Conservation (phyloP, 2,797 vertebrate genomes). For the Enteromius trimaculatus region DNA sequence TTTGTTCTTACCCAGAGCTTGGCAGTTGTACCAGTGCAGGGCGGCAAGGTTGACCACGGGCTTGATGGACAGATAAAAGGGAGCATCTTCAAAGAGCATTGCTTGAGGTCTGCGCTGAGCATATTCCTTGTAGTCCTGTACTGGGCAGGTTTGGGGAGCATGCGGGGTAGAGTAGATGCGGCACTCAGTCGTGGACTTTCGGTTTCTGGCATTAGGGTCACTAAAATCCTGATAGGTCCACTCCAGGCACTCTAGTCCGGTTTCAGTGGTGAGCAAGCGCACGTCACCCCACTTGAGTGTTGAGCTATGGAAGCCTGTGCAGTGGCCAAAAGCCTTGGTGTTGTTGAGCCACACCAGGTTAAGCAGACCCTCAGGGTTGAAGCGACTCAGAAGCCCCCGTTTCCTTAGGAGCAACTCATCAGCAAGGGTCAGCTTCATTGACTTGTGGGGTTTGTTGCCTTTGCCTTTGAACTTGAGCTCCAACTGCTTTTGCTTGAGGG, state of each 20-base stretch:
- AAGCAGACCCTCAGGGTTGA: constrained; percentile 83
- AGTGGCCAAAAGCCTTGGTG: constrained; percentile 85
- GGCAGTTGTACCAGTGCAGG: constrained; percentile 86
- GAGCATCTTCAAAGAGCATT: constrained; percentile 84
- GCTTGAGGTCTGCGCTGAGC: constrained; percentile 83
- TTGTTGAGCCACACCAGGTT: constrained; percentile 87
- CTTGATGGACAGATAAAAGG: constrained; percentile 86
- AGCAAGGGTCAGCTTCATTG: constrained; percentile 86
- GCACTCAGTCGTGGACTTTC: constrained; percentile 78
- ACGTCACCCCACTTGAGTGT: constrained; percentile 86
- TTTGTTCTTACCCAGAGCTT: constrained; percentile 86
- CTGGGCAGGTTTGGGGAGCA: constrained; percentile 81
- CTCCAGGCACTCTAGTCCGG: constrained; percentile 82
- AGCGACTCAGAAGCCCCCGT: constrained; percentile 81
- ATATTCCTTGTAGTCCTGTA: constrained; percentile 86
- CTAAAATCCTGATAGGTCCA: constrained; percentile 83
- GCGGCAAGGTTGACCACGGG: constrained; percentile 83
- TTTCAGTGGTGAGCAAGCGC: constrained; percentile 79
- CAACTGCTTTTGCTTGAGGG: constrained; percentile 85
- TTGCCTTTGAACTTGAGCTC: constrained; percentile 86
- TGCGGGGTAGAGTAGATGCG: constrained; percentile 84
- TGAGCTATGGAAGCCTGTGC: constrained; percentile 83
- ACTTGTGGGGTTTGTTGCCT: constrained; percentile 86
- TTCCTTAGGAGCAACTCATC: constrained; percentile 85
- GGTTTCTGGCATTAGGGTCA: constrained; percentile 77